phyloP scores from a whole-genome alignment of 2,113 vertebrate genomes.

The Saimiri boliviensis region DNA sequence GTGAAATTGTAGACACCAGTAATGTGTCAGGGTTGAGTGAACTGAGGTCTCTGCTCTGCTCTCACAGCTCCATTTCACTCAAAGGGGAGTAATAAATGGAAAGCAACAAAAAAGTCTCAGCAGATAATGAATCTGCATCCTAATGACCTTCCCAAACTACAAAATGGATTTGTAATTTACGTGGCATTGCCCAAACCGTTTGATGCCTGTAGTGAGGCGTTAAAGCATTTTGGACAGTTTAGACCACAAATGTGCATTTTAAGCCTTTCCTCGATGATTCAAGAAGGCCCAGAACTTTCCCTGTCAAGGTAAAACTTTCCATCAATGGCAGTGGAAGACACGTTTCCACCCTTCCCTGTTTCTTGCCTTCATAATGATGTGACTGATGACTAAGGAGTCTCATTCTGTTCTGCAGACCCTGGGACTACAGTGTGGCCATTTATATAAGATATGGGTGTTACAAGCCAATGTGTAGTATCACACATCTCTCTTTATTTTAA shows the following conservation, averaged over 20 bases:
- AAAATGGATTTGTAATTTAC: conserved; percentile 67
- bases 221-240: background rate
- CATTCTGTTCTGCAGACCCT: background rate
- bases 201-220: conserved; percentile 50
- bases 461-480: background rate
- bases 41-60: conserved; percentile 61
- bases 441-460: background rate
- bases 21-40: conserved; percentile 57
- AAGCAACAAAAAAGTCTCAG: conserved; percentile 69
- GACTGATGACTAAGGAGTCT: conserved; percentile 8
- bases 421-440: background rate
- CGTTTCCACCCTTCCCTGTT: background rate
- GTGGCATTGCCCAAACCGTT: conserved; percentile 56
- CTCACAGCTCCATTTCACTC: conserved; percentile 68
- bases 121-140: conserved; percentile 67
- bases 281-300: background rate
- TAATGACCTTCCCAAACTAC: conserved; percentile 55
- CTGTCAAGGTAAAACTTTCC: background rate
- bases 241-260: conserved; percentile 44
- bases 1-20: conserved; percentile 63
- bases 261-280: conserved; percentile 47
- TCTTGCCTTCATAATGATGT: background rate
- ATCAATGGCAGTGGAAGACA: background rate
- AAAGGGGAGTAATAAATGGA: conserved; percentile 72
- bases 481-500: background rate